These are phyloP conservation scores for Crocodylus rhombifer DNA, from an alignment of 2,797 vertebrate species.

Conservation along the genomic window DNA sequence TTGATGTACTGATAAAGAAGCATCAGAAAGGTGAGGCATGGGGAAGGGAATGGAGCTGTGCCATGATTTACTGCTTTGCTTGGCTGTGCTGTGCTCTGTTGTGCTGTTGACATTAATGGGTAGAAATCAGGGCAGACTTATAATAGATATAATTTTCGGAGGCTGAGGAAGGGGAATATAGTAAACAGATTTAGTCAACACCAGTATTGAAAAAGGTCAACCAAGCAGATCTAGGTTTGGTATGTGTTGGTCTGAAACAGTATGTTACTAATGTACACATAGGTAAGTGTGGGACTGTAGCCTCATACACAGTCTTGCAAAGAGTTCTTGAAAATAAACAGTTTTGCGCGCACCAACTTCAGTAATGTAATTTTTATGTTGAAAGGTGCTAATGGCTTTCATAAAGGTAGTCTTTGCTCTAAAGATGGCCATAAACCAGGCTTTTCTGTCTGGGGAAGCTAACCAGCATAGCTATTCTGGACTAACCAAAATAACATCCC, in stretches of 20 bases:
- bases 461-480: not conserved
- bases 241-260: not conserved
- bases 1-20: not conserved
- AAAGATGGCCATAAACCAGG: not conserved
- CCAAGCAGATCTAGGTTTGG: not conserved
- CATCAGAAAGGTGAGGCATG: not conserved
- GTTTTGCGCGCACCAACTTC: not conserved
- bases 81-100: not conserved
- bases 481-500: not conserved
- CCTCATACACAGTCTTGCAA: not conserved
- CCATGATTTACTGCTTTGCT: not conserved
- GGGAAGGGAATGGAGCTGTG: not conserved
- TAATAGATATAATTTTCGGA: not conserved
- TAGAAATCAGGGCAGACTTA: not conserved
- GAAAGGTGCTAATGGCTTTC: not conserved
- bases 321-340: not conserved
- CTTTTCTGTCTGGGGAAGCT: not conserved
- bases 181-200: not conserved
- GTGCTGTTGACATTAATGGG: not conserved
- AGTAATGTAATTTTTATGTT: not conserved
- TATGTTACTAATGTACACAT: not conserved
- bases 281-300: not conserved
- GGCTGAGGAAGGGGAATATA: not conserved
- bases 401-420: not conserved
- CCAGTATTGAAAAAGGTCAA: not conserved